These are phyloP conservation scores for Alaudala cheleensis DNA, from an alignment of 2,113 vertebrate species.

Conservation along the genomic window DNA sequence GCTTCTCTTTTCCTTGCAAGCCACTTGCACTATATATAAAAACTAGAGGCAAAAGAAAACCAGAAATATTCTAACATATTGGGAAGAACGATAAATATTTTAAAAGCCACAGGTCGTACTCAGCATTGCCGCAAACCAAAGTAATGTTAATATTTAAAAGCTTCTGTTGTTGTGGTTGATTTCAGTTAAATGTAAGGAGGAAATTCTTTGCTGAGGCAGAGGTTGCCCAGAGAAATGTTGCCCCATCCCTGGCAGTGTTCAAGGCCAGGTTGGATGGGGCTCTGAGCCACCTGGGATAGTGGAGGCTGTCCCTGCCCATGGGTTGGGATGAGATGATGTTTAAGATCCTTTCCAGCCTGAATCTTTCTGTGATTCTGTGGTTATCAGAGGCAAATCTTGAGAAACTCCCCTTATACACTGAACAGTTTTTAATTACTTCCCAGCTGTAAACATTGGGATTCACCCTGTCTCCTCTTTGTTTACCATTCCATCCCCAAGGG, in stretches of 20 bases:
- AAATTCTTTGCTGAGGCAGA: background rate
- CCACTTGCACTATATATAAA: background rate
- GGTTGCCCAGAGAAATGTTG: background rate
- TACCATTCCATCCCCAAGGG: background rate
- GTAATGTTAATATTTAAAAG: background rate
- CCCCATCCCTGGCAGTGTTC: background rate
- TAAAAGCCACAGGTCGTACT: background rate
- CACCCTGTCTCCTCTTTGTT: background rate
- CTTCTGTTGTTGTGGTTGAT: background rate
- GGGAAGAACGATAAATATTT: background rate
- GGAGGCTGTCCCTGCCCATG: background rate
- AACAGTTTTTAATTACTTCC: constrained; percentile 13
- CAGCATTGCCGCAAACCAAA: background rate
- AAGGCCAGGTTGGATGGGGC: background rate
- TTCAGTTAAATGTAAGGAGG: background rate
- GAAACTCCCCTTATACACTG: background rate
- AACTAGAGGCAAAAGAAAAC: background rate
- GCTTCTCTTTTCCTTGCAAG: background rate
- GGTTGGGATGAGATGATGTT: background rate
- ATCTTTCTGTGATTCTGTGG: background rate
- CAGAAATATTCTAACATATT: background rate
- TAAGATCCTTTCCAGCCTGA: background rate
- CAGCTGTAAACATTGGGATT: background rate
- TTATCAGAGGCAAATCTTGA: background rate
- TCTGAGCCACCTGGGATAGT: background rate